Percentiles rank a stretch among this genome's conserved stretches.
Conservation (phyloP, 2,113 vertebrate genomes). For the Natator depressus region DNA sequence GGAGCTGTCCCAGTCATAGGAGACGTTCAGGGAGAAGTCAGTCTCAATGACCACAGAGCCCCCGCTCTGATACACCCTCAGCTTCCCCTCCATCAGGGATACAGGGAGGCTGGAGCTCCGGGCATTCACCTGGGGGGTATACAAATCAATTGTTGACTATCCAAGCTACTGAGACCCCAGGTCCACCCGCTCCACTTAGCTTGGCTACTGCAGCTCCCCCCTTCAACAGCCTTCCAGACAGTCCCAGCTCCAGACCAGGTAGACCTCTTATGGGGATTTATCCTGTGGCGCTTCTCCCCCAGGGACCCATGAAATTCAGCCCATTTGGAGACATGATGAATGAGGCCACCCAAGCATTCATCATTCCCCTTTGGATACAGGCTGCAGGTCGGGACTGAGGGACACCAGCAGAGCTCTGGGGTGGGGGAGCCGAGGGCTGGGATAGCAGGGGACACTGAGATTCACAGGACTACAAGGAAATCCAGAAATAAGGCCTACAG, state of each 20-base stretch:
- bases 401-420: neutral
- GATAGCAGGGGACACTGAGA: too few relatives aligned
- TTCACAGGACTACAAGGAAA: neutral
- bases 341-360: neutral
- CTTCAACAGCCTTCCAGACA: neutral
- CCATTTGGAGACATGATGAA: neutral
- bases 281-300: neutral
- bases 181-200: neutral
- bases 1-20: conserved; percentile 78
- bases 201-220: neutral
- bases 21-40: conserved; percentile 72
- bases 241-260: neutral
- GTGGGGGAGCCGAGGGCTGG: neutral
- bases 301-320: neutral
- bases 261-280: neutral
- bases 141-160: neutral
- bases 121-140: conserved; percentile 74
- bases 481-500: neutral
- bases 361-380: neutral
- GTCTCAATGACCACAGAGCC: conserved; percentile 63
- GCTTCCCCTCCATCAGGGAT: conserved; percentile 53
- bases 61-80: conserved; percentile 72
- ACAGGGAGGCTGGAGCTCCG: conserved; percentile 75
- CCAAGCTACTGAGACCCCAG: neutral
- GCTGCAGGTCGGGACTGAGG: neutral